Percentiles rank a stretch among this genome's conserved stretches.
These are phyloP conservation scores for Melipona bicolor DNA, from an alignment of 2,888 invertebrate species.

Conservation along the genomic window DNA sequence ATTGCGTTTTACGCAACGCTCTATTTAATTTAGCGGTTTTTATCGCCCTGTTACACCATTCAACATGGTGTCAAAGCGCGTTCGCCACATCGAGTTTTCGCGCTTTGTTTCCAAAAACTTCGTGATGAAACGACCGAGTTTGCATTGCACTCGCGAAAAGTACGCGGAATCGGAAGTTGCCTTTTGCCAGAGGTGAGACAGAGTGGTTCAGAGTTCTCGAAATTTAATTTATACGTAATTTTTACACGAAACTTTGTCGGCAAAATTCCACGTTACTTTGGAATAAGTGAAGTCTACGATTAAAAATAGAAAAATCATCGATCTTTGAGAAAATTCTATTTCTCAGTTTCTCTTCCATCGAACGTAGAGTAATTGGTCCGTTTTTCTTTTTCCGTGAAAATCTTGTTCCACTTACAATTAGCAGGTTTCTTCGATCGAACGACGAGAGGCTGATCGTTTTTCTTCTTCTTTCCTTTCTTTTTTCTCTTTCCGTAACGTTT, in stretches of 20 bases:
- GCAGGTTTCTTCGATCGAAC: slow-evolving; percentile 15
- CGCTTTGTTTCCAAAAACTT: not conserved
- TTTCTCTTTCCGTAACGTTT: not conserved
- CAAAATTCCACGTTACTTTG: not conserved
- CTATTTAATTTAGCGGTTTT: slow-evolving; percentile 57
- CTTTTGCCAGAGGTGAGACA: too few relatives aligned
- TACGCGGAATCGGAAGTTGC: not conserved
- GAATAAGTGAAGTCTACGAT: not conserved
- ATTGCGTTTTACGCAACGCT: slow-evolving; percentile 52
- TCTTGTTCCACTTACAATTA: not conserved
- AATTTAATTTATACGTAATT: not conserved
- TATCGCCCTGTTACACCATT: slow-evolving; percentile 53
- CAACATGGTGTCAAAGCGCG: slow-evolving; percentile 52
- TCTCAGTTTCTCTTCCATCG: not conserved
- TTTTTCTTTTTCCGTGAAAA: not conserved
- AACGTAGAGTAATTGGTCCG: not conserved
- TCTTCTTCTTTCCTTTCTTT: too few relatives aligned
- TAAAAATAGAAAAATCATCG: not conserved
- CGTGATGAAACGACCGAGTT: not conserved
- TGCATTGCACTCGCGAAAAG: not conserved
- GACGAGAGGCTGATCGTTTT: not conserved
- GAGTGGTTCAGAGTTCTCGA: not conserved
- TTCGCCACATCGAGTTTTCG: slow-evolving; percentile 46
- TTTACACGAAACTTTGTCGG: not conserved
- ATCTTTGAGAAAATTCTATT: not conserved